A percentile compares a stretch with the other conserved stretches of the same genome.
Evolutionary conservation across 2,797 vertebrate species (phyloP).

Genomic region (Danio tinwini): DNA sequence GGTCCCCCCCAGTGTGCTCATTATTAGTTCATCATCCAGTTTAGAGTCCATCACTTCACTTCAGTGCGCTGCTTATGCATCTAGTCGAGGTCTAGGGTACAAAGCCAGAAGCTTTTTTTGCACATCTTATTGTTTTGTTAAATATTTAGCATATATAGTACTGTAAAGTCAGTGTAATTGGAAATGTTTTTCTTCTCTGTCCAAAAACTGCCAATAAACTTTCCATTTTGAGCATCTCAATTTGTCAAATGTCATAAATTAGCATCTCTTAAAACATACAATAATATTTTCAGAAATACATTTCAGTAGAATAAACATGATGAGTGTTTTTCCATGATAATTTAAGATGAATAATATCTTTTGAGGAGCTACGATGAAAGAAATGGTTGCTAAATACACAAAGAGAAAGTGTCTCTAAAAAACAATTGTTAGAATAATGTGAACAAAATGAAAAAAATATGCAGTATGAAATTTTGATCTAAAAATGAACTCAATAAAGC

Average conservation of each 20-base stretch:
- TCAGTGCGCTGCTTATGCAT: conserved; percentile 14
- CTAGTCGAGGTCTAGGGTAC: neutral
- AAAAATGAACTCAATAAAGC: too few relatives aligned
- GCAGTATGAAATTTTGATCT: too few relatives aligned
- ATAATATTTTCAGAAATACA: neutral
- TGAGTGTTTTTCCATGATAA: neutral
- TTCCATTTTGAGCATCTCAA: neutral
- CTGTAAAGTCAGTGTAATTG: neutral
- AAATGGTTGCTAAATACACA: neutral
- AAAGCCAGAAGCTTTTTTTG: neutral
- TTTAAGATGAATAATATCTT: neutral
- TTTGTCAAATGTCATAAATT: conserved; percentile 17
- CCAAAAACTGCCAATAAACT: neutral
- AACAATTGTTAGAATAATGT: too few relatives aligned
- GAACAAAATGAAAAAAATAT: too few relatives aligned
- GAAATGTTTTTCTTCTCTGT: neutral
- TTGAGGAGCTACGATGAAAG: neutral
- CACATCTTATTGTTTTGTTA: conserved; percentile 3
- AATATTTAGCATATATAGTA: neutral
- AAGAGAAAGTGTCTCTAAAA: too few relatives aligned
- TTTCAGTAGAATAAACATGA: neutral
- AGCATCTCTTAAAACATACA: neutral
- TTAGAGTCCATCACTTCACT: conserved; percentile 19
- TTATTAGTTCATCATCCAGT: conserved; percentile 35
- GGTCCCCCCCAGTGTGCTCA: conserved; percentile 45